Evolutionary conservation across 2,888 invertebrate genomes (phyloP).

Genomic region (Diogma glabrata): DNA sequence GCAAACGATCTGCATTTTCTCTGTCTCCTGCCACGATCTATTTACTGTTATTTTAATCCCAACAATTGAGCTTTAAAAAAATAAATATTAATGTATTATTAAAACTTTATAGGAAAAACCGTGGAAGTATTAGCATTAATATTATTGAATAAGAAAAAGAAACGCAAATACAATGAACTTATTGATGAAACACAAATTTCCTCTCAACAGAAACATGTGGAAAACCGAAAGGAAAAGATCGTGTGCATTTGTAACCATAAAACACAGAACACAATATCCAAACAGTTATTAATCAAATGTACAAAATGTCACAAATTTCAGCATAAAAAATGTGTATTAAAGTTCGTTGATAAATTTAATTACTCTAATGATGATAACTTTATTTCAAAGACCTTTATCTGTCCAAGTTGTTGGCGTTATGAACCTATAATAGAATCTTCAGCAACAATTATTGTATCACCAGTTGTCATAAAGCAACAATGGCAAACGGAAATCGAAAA

Average conservation of each 20-base stretch:
- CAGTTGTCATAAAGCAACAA: conserved; percentile 51
- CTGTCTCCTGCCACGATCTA: too few relatives aligned
- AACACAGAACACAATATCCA: conserved; percentile 20
- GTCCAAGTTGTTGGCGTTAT: conserved; percentile 52
- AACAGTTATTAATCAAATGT: conserved; percentile 39
- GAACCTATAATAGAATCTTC: conserved; percentile 33
- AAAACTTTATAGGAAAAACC: too few relatives aligned
- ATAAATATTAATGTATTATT: too few relatives aligned
- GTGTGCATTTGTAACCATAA: conserved; percentile 36
- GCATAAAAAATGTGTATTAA: conserved; percentile 49
- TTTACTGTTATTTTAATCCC: too few relatives aligned
- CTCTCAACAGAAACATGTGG: background rate
- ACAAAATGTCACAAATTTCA: conserved; percentile 45
- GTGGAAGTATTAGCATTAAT: conserved; percentile 60
- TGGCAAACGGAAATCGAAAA: conserved; percentile 60
- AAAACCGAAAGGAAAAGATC: background rate
- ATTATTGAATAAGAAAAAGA: conserved; percentile 39
- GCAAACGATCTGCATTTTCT: too few relatives aligned
- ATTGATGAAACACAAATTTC: conserved; percentile 7
- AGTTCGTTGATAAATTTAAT: conserved; percentile 26
- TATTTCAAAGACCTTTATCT: too few relatives aligned
- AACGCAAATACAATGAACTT: conserved; percentile 10
- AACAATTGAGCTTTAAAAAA: too few relatives aligned
- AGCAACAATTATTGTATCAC: conserved; percentile 62
- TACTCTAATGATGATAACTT: conserved; percentile 26